Percentiles rank a stretch among this genome's conserved stretches.
These are phyloP conservation scores for Sarcophaga peregrina DNA, from an alignment of 1,140 invertebrate genomes.

Conservation along the genomic window DNA sequence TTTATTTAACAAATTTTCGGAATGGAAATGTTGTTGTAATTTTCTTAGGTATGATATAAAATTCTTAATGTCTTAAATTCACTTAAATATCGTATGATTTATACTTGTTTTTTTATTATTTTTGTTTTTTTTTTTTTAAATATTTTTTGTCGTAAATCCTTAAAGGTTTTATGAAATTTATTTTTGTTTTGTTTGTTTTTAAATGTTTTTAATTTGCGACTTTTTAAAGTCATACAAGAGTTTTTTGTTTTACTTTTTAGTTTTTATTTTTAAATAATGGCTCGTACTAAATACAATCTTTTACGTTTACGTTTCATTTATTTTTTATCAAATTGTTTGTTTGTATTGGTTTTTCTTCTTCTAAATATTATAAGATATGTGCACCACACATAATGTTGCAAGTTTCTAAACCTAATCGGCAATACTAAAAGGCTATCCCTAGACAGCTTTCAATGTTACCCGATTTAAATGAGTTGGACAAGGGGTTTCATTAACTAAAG, in stretches of 20 bases:
- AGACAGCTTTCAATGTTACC: neutral
- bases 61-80: conserved; percentile 36
- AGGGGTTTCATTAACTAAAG: neutral
- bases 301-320: neutral
- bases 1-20: conserved; percentile 34
- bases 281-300: conserved; percentile 29
- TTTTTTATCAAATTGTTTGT: neutral
- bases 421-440: neutral
- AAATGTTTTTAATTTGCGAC: neutral
- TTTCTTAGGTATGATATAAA: conserved; percentile 30
- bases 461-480: neutral
- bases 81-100: conserved; percentile 16
- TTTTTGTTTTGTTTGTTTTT: conserved; percentile 22
- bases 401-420: neutral
- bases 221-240: conserved; percentile 15
- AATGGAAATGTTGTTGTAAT: conserved; percentile 30
- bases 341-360: neutral
- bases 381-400: conserved; percentile 24
- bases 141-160: neutral
- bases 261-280: conserved; percentile 27
- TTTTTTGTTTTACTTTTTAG: conserved; percentile 4
- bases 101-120: neutral
- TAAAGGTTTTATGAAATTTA: conserved; percentile 30
- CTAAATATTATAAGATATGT: conserved; percentile 34
- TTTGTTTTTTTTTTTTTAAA: conserved; percentile 8